Conservation (phyloP, 2,113 vertebrate species). For the Lepus europaeus region DNA sequence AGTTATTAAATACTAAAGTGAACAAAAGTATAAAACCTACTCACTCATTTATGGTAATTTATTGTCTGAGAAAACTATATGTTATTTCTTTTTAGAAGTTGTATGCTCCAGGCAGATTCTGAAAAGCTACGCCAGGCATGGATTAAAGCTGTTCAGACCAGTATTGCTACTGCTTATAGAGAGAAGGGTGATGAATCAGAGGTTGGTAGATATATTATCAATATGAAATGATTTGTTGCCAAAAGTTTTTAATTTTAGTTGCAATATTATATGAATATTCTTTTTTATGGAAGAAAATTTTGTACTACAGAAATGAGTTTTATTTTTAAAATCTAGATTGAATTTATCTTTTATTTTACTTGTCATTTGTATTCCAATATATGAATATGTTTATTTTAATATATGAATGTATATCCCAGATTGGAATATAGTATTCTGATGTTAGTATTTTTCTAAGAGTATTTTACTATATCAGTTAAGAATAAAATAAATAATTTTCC, state of each 20-base stretch:
- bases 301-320: constrained; percentile 40
- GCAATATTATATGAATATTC: not conserved
- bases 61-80: constrained; percentile 31
- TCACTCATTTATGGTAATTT: not conserved
- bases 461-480: constrained; percentile 56
- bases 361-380: constrained; percentile 6
- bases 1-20: constrained; percentile 35
- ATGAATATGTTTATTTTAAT: constrained; percentile 45
- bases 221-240: not conserved
- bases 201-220: constrained; percentile 84
- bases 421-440: not conserved
- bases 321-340: constrained; percentile 47
- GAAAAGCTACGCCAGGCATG: constrained; percentile 97
- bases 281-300: constrained; percentile 22
- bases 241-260: constrained; percentile 41
- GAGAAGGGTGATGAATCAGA: constrained; percentile 94
- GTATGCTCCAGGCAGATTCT: constrained; percentile 98
- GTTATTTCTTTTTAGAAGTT: constrained; percentile 90
- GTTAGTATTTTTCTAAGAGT: constrained; percentile 11
- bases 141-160: constrained; percentile 98
- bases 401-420: constrained; percentile 45
- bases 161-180: constrained; percentile 97
- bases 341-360: constrained; percentile 34
- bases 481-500: constrained; percentile 23
- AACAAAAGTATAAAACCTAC: not conserved